Base-by-base conservation (phyloP, 1,140 invertebrate species). In the Bombyx mandarina region DNA sequence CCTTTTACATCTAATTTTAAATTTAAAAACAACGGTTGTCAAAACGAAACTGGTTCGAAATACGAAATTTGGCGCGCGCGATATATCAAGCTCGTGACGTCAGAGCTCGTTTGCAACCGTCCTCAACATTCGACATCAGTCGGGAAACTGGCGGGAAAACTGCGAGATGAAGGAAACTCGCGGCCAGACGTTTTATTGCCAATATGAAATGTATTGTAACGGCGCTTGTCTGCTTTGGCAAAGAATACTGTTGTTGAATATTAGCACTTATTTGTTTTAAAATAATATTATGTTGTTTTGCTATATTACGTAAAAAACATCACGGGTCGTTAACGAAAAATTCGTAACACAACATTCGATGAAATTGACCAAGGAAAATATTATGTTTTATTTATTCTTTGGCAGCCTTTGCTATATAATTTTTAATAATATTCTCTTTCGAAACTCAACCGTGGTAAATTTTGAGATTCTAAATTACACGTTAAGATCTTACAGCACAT, bases 121-220 rank as follows among this genome's bases (percentile, higher is more conserved):
- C 75, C 60, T 44, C 64, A 69, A 60, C 67, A 73, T 71, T 67
- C 75, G 68, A 60, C 62, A 67, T 73, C 70, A 74, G 58, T 61
- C 45, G 65, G 67, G 69, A 79, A 79, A 83, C 80, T 83, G 78
- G 80, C 80, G 80, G 77, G 78, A 83, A 81, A 79, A 73, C 69
- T 72, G 2, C 44, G 12, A 54, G 44, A 54, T 45, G 12, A 46
- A 54, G 9, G 43, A 7, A 44, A 43, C 50, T 6, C 50, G 18
- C 7, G 50, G n/a, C 18, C 26, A 35, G 26, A 35, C 26, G 26
- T 35, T 35, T 35, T 35, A 35, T 35, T 35, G 1, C 26, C 26
- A 35, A 35, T 1, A 35, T 35, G 26, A 35, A 35, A 35, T 35
- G 5, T 51, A 35, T 8, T 51, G 50, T 18, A 51, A 51, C 50